Percentiles rank a stretch among this genome's conserved stretches.
These are phyloP conservation scores for Sterrhoptilus dennistouni DNA, from an alignment of 2,113 vertebrate genomes.

Conservation along the genomic window DNA sequence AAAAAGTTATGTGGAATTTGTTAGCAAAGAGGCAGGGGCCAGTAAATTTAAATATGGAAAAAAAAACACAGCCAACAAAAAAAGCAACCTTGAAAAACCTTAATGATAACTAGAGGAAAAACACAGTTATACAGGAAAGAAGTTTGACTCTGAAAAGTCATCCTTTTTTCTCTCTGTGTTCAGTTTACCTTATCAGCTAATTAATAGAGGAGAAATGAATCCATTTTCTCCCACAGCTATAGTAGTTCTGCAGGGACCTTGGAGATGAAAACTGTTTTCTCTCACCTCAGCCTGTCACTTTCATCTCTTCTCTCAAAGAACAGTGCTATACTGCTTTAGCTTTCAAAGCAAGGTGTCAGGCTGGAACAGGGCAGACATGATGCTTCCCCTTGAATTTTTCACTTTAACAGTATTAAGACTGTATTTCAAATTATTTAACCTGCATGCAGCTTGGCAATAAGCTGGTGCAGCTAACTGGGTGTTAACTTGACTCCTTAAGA, in stretches of 20 bases:
- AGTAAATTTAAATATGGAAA: not conserved
- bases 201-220: not conserved
- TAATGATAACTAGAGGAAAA: not conserved
- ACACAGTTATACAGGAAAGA: not conserved
- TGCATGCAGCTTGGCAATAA: not conserved
- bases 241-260: not conserved
- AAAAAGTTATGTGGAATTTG: not conserved
- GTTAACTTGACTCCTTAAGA: not conserved
- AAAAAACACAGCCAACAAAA: not conserved
- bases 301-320: not conserved
- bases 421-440: not conserved
- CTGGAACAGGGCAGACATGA: not conserved
- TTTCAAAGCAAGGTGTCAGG: not conserved
- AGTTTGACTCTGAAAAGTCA: not conserved
- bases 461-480: not conserved
- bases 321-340: not conserved
- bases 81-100: not conserved
- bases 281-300: not conserved
- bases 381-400: not conserved
- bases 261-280: not conserved
- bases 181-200: not conserved
- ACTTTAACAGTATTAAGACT: not conserved
- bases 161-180: not conserved
- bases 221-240: accelerated
- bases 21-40: not conserved